These are phyloP conservation scores for Chelmon rostratus DNA, from an alignment of 2,797 vertebrate species.

Conservation along the genomic window DNA sequence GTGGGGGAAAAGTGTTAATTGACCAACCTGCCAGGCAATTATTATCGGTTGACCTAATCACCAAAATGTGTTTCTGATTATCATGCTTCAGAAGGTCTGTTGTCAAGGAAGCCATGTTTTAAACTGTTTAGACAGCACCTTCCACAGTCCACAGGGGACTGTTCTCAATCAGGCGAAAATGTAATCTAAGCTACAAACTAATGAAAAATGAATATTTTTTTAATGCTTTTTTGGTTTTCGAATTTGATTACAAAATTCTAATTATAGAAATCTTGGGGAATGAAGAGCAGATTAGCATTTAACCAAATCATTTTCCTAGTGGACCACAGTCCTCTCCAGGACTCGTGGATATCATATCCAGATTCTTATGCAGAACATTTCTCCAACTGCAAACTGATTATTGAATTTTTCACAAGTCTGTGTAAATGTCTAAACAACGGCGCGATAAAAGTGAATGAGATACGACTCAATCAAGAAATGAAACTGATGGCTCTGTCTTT, in stretches of 20 bases:
- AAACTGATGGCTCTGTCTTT: conserved; percentile 68
- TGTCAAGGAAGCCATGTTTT: conserved; percentile 74
- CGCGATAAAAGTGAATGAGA: conserved; percentile 78
- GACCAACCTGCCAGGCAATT: conserved; percentile 81
- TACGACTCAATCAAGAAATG: conserved; percentile 78
- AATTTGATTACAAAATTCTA: conserved; percentile 60
- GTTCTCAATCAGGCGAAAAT: conserved; percentile 71
- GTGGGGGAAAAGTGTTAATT: conserved; percentile 76
- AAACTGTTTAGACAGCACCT: conserved; percentile 78
- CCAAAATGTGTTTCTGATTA: conserved; percentile 82
- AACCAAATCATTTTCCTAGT: conserved; percentile 45
- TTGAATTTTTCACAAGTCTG: conserved; percentile 75
- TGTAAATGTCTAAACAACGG: conserved; percentile 78
- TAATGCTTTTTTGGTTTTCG: conserved; percentile 35
- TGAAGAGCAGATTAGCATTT: conserved; percentile 59
- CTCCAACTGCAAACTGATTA: conserved; percentile 64
- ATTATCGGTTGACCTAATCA: conserved; percentile 80
- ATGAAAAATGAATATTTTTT: conserved; percentile 63
- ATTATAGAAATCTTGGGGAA: conserved; percentile 52
- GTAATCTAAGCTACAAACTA: conserved; percentile 71
- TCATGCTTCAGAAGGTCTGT: conserved; percentile 73
- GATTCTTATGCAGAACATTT: conserved; percentile 61
- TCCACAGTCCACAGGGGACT: conserved; percentile 63
- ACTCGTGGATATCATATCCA: conserved; percentile 38
- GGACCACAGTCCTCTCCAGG: conserved; percentile 24